Conservation (phyloP, 1,140 invertebrate species). For the Drosophila erecta region DNA sequence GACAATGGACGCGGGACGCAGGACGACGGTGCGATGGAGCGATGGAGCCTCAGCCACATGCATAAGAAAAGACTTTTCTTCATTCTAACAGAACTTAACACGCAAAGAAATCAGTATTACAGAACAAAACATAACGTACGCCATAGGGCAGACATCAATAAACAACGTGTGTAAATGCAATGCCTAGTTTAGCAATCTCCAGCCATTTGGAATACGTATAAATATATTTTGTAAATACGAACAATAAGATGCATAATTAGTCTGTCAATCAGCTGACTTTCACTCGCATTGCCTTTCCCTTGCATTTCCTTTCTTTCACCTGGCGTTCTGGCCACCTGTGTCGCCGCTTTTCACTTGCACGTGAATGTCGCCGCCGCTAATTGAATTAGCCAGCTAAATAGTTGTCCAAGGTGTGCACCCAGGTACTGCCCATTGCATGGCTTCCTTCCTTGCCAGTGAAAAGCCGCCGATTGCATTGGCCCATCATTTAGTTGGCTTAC, state of each 20-base stretch:
- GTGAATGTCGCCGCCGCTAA: slow-evolving; percentile 66
- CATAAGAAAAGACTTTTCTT: slow-evolving; percentile 59
- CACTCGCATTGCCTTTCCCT: slow-evolving; percentile 26
- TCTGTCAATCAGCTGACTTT: slow-evolving; percentile 77
- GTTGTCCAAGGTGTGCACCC: slow-evolving; percentile 60
- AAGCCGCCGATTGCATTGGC: slow-evolving; percentile 56
- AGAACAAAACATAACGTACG: slow-evolving; percentile 31
- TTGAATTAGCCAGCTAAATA: slow-evolving; percentile 74
- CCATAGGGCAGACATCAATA: slow-evolving; percentile 31
- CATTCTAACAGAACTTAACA: slow-evolving; percentile 35
- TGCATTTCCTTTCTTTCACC: neutral
- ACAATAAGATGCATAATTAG: slow-evolving; percentile 76
- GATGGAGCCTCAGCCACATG: slow-evolving; percentile 2
- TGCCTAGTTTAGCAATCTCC: slow-evolving; percentile 65
- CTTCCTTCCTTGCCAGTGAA: slow-evolving; percentile 63
- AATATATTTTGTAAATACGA: slow-evolving; percentile 72
- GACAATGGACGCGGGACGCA: neutral
- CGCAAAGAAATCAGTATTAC: slow-evolving; percentile 55
- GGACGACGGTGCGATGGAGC: slow-evolving; percentile 1
- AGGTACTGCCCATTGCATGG: slow-evolving; percentile 55
- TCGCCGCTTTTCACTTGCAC: slow-evolving; percentile 39
- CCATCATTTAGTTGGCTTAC: slow-evolving; percentile 80
- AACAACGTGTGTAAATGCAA: slow-evolving; percentile 51
- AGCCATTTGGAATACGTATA: slow-evolving; percentile 48
- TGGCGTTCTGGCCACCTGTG: slow-evolving; percentile 1